phyloP scores from a whole-genome alignment of 2,797 vertebrate genomes.

The Gambelia wislizenii region DNA sequence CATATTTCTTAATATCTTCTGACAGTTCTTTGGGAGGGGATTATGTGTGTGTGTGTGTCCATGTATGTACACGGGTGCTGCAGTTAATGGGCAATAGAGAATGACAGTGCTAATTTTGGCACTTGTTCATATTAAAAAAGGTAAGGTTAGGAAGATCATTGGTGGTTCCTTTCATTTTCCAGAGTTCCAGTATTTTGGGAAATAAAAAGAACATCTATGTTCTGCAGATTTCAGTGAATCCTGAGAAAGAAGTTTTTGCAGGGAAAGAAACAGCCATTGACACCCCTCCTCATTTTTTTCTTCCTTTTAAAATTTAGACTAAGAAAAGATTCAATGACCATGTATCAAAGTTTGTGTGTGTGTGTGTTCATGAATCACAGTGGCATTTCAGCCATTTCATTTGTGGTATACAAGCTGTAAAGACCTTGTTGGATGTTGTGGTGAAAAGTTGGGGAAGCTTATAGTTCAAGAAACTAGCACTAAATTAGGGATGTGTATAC shows the following conservation, averaged over 20 bases:
- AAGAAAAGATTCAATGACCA: neutral
- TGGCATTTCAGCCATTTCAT: neutral
- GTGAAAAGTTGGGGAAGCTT: constrained; percentile 72
- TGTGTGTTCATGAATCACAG: neutral
- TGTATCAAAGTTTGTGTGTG: neutral
- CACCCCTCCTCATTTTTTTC: neutral
- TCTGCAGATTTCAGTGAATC: constrained; percentile 29
- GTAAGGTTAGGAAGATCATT: constrained; percentile 33
- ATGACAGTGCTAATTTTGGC: constrained; percentile 75
- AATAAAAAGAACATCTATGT: constrained; percentile 23
- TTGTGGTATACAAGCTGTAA: neutral
- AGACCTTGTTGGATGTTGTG: neutral
- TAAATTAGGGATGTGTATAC: neutral
- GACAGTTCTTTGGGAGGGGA: constrained; percentile 16
- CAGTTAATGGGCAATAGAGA: constrained; percentile 60
- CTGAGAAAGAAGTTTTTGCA: constrained; percentile 53
- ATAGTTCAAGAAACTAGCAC: constrained; percentile 54
- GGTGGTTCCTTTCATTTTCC: constrained; percentile 27
- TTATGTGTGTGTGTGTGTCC: neutral
- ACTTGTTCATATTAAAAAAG: constrained; percentile 38
- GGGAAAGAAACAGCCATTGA: neutral
- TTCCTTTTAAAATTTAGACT: neutral
- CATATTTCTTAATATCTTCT: constrained; percentile 19
- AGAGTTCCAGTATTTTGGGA: constrained; percentile 30
- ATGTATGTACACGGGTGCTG: neutral